Evolutionary conservation across 2,113 vertebrate species (phyloP).

Genomic region (Phalacrocorax aristotelis): DNA sequence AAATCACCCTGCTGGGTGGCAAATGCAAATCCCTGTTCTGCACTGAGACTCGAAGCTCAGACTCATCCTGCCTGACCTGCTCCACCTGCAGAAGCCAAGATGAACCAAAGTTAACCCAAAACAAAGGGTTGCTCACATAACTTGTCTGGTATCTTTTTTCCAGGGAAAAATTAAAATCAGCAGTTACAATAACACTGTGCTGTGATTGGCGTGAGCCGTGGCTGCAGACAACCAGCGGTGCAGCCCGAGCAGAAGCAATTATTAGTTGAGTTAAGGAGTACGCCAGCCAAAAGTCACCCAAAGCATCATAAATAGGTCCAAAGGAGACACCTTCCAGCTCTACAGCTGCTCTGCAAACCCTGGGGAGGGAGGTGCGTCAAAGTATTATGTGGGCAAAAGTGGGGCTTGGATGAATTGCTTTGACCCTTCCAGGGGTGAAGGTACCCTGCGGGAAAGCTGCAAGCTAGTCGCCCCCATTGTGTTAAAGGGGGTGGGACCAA

Average conservation of each 20-base stretch:
- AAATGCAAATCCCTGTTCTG: accelerated
- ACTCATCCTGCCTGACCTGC: accelerated
- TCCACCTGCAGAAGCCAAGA: neutral
- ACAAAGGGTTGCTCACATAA: neutral
- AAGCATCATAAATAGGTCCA: neutral
- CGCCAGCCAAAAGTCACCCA: neutral
- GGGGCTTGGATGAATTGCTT: neutral
- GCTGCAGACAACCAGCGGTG: neutral
- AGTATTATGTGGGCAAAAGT: neutral
- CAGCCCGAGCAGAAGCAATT: neutral
- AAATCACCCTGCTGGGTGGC: accelerated
- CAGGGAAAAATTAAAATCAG: neutral
- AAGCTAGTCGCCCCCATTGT: neutral
- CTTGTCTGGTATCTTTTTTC: neutral
- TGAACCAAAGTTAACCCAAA: neutral
- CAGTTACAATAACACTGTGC: accelerated
- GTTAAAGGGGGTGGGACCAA: neutral
- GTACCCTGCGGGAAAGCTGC: neutral
- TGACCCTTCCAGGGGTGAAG: neutral
- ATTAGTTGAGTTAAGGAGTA: neutral
- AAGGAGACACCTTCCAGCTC: neutral
- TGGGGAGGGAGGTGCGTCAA: neutral
- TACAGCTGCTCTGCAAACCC: neutral
- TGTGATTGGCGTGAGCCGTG: accelerated
- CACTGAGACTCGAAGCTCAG: neutral